Evolutionary conservation across 2,113 vertebrate genomes (phyloP).

Genomic region (Alethe diademata): DNA sequence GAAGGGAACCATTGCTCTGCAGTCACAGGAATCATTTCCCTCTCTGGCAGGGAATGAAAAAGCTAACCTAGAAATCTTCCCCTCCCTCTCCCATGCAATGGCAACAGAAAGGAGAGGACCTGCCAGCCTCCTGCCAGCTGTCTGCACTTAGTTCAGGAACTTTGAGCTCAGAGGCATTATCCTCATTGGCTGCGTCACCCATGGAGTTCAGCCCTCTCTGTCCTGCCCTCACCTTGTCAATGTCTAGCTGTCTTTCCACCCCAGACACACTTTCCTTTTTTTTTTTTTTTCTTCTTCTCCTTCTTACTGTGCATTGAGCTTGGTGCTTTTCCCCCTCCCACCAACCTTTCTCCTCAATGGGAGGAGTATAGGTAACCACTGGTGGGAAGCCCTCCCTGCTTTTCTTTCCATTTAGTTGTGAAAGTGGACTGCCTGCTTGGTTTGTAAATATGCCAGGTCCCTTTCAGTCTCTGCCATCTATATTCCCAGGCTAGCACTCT

Average conservation of each 20-base stretch:
- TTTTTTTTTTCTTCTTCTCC: not conserved
- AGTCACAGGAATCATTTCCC: not conserved
- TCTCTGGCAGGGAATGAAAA: not conserved
- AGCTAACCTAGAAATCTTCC: not conserved
- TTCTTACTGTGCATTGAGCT: not conserved
- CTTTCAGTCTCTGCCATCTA: not conserved
- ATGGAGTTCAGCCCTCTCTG: not conserved
- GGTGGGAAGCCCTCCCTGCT: not conserved
- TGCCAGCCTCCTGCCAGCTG: not conserved
- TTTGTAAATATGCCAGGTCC: not conserved
- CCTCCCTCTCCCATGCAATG: not conserved
- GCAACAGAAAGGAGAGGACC: not conserved
- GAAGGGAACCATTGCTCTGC: not conserved
- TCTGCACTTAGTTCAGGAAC: not conserved
- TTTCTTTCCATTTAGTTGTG: not conserved
- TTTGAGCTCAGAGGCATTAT: not conserved
- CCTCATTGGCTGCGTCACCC: not conserved
- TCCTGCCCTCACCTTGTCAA: not conserved
- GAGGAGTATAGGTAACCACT: not conserved
- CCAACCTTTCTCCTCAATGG: not conserved
- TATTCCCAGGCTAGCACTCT: not conserved
- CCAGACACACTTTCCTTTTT: not conserved
- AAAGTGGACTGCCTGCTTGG: not conserved
- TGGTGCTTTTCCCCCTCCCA: not conserved
- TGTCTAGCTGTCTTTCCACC: not conserved